Base-by-base conservation (phyloP, 2,797 vertebrate genomes). In the Myotis findleyi region DNA sequence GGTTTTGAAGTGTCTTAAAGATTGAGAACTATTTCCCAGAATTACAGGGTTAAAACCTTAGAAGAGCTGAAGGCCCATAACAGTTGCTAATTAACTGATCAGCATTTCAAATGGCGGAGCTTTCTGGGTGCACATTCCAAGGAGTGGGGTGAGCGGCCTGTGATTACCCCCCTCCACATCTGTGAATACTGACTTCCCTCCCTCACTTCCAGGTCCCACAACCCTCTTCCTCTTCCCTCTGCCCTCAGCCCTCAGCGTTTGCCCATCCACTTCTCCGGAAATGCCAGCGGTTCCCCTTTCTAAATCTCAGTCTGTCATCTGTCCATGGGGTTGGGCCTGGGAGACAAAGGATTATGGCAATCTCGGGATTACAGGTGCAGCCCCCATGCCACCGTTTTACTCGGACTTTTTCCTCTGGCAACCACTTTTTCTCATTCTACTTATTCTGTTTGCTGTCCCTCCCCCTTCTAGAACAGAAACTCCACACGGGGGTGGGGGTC, bases 41-140 rank as follows among this genome's bases (percentile, higher is more conserved):
- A 84, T 49, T 51, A 73, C 51, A 71, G 64, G 55, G 84, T 92
- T 66, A 66, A 59, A 77, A 68, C 9, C 25, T 76, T 20, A 8
- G 21, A 27, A 3, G 18, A 38, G n/a, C 33, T 18, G 4, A 96
- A 75, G 38, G 33, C 23, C 66, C 14, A 49, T 49, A 75, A 96
- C 84, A 91, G 77, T n/a, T 93, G 89, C 73, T 96, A 94, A 97
- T 89, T 33, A 95, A 73, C 69, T 13, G 10, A 97, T 96, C 77
- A 76, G 71, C 93, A 95, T 96, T 91, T 89, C 92, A 82, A 93
- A 90, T 3, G 23, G 33, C 12, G 25, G 33, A 53, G 53, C 27
- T 6, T 6, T 25, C 13, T 10, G 23, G 13, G 27, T 6, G 13
- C 66, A 79, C 86, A 62, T 83, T 92, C 76, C 49, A 25, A 62